These are phyloP conservation scores for Amazona vittata DNA, from an alignment of 2,113 vertebrate species.

Conservation along the genomic window DNA sequence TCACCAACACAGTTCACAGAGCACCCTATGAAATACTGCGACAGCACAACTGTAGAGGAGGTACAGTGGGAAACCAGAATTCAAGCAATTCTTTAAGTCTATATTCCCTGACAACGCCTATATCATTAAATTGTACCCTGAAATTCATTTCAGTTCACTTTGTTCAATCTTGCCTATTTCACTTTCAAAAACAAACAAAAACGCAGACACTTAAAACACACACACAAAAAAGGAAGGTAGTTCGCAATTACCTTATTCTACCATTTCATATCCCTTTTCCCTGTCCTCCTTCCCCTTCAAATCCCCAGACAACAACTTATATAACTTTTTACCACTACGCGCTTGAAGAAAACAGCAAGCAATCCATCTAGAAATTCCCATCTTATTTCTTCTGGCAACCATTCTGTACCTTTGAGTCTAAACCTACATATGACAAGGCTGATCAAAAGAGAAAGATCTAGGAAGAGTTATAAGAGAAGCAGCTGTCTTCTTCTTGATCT, in stretches of 20 bases:
- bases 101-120: neutral
- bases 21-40: neutral
- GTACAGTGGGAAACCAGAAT: neutral
- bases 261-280: neutral
- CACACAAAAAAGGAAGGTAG: neutral
- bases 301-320: neutral
- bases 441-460: neutral
- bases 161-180: neutral
- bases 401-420: neutral
- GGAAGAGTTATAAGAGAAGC: neutral
- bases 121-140: neutral
- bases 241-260: neutral
- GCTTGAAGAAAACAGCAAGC: neutral
- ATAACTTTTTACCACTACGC: neutral
- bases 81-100: neutral
- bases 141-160: neutral
- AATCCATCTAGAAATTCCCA: neutral
- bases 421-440: neutral
- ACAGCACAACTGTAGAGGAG: neutral
- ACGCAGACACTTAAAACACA: fast-evolving
- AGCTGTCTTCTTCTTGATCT: neutral
- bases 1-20: neutral
- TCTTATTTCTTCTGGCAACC: neutral
- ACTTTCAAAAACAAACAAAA: neutral
- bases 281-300: neutral